Conservation (phyloP, 2,888 invertebrate genomes). For the Amphipyra berbera region DNA sequence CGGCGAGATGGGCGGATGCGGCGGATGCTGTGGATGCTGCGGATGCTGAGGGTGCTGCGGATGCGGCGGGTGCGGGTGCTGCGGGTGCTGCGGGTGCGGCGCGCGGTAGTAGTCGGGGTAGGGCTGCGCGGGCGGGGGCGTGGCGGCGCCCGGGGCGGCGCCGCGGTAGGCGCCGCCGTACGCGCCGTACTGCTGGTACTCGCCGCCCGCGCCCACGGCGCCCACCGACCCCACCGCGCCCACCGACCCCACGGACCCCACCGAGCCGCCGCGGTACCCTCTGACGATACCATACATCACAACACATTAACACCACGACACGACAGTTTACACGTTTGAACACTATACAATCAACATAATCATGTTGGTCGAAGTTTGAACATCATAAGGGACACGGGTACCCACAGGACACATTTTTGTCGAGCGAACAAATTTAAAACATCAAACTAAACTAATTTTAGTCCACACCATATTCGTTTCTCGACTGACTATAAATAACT, state of each 20-base stretch:
- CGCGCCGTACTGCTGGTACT: constrained; percentile 82
- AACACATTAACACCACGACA: neutral
- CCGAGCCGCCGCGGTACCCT: constrained; percentile 70
- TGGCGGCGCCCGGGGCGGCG: constrained; percentile 70
- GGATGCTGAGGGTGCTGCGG: constrained; percentile 69
- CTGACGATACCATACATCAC: constrained; percentile 56
- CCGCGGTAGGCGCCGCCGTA: constrained; percentile 84
- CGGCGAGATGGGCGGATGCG: constrained; percentile 63
- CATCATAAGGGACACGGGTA: too few species aligned
- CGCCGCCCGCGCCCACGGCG: constrained; percentile 49
- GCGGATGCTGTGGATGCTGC: constrained; percentile 66
- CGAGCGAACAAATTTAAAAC: too few species aligned
- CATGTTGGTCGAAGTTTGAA: too few species aligned
- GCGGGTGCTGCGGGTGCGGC: constrained; percentile 75
- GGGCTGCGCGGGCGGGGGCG: constrained; percentile 79
- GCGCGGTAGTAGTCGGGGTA: constrained; percentile 83
- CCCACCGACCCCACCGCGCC: constrained; percentile 14
- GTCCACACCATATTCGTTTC: too few species aligned
- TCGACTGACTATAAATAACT: too few species aligned
- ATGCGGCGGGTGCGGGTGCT: constrained; percentile 68
- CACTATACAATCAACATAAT: neutral
- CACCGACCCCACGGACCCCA: constrained; percentile 31
- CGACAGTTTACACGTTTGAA: too few species aligned
- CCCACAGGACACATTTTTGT: too few species aligned
- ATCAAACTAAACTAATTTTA: too few species aligned